These are phyloP conservation scores for Chrysolina americana DNA, from an alignment of 2,888 invertebrate species.

Conservation along the genomic window DNA sequence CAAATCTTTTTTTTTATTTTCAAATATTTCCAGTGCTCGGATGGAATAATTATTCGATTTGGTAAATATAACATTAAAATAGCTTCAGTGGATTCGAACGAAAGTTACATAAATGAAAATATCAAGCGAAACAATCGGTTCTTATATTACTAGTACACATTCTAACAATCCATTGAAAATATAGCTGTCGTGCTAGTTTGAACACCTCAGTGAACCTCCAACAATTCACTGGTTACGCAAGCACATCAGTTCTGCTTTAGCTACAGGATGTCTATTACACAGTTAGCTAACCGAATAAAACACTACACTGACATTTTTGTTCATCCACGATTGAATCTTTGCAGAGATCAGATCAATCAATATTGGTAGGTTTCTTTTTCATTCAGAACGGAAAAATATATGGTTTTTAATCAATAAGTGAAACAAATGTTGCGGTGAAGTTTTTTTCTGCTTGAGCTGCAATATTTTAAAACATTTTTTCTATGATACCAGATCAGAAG, in stretches of 20 bases:
- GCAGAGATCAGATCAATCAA: too few relatives aligned
- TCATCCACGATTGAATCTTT: too few relatives aligned
- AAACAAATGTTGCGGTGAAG: too few relatives aligned
- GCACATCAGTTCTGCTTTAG: slow-evolving; percentile 17
- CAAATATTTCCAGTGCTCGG: too few relatives aligned
- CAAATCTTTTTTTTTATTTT: too few relatives aligned
- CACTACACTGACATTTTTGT: not conserved
- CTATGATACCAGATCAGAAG: too few relatives aligned
- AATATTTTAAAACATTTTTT: too few relatives aligned
- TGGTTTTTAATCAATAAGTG: too few relatives aligned
- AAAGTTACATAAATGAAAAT: slow-evolving; percentile 4
- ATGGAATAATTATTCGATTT: too few relatives aligned
- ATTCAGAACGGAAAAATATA: not conserved
- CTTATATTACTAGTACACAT: not conserved
- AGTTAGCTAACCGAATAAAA: slow-evolving; percentile 17
- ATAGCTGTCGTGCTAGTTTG: slow-evolving; percentile 2
- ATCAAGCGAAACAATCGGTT: not conserved
- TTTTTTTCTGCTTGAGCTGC: too few relatives aligned
- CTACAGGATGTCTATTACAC: slow-evolving; percentile 27
- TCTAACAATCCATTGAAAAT: slow-evolving; percentile 13
- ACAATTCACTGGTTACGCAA: slow-evolving; percentile 18
- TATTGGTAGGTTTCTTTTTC: too few relatives aligned
- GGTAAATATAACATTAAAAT: not conserved
- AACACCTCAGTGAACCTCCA: slow-evolving; percentile 13
- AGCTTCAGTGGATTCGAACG: not conserved